Base-by-base conservation (phyloP, 2,888 invertebrate genomes). In the Drosophila kuntzei region DNA sequence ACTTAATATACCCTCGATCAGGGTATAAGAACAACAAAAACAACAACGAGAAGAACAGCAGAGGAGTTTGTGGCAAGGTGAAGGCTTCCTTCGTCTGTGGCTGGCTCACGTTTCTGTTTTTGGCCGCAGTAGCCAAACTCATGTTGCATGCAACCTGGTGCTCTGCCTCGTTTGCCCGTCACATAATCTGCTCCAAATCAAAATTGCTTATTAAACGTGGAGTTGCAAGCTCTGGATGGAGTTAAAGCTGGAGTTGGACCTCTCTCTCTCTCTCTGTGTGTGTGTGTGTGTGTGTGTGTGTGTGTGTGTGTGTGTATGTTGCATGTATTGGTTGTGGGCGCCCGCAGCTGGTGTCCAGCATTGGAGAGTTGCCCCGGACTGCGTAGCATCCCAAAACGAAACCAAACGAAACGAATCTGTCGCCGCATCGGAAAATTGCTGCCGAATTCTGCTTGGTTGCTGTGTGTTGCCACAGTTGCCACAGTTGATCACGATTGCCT, bases 181-280 rank as follows among this genome's bases (percentile, higher is more conserved):
- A 79, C 80, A 79, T 80, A 89, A 90, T 90, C 90, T 90, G 90
- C 90, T 90, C 90, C 81, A 88, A 87, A 90, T 90, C 90, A 87
- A 90, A 90, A 90, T 90, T 90, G 84, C 87, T 90, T 90, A 89
- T 90, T 90, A 90, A 90, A 90, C 90, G 90, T 83, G 84, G 77
- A 76, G 72, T 71, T 80, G 78, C 76, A 76, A 76, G 72, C 66
- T 64, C 47, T 63, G 59, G 71, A 62, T 61, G 50, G 43, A 60
- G 55, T 53, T 44, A 53, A 34, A 68, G 68, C 50, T 12, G 18
- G 11, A 36, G 18, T 14, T 27, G 39, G 2, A 37, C 3, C 50
- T 41, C 6, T 41, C 18, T 12, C 36, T 25, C 44, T 36, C 44
- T 27, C 43, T 20, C 46, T 27, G 29, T 25, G 32, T 47, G 14